These are phyloP conservation scores for Centropus unirufus DNA, from an alignment of 2,113 vertebrate species.

Conservation along the genomic window DNA sequence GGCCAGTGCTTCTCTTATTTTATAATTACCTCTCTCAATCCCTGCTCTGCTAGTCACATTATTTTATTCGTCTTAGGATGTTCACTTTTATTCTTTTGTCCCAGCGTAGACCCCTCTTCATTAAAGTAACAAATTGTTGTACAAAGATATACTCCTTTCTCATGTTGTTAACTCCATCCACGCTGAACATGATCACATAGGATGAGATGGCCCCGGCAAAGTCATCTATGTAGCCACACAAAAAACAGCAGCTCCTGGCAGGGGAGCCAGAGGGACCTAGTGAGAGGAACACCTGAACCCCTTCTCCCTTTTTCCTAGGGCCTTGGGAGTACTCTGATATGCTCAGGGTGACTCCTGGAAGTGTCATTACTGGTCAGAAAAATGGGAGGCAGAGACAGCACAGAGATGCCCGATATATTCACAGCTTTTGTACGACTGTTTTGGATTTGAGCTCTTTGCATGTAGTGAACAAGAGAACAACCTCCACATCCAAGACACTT, in stretches of 20 bases:
- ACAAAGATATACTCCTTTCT: background rate
- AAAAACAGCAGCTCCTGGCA: background rate
- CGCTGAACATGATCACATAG: background rate
- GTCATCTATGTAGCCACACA: background rate
- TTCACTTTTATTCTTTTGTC: background rate
- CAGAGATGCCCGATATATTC: background rate
- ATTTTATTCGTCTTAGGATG: background rate
- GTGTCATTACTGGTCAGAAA: background rate
- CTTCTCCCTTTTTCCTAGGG: background rate
- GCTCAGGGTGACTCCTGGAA: background rate
- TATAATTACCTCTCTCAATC: background rate
- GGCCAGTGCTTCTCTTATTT: background rate
- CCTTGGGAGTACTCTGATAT: background rate
- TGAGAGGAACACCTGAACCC: background rate
- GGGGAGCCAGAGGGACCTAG: background rate
- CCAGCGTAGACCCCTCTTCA: background rate
- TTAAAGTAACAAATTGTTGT: background rate
- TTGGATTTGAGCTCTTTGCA: background rate
- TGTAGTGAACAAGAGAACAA: background rate
- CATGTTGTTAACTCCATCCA: background rate
- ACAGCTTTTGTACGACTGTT: background rate
- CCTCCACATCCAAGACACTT: background rate
- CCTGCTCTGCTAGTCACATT: background rate
- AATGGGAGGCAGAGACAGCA: background rate
- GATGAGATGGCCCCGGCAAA: background rate